Percentiles rank a stretch among this genome's conserved stretches.
Conservation (phyloP, 92 coral and sea anemone genomes). For the Scolanthus callimorphus region DNA sequence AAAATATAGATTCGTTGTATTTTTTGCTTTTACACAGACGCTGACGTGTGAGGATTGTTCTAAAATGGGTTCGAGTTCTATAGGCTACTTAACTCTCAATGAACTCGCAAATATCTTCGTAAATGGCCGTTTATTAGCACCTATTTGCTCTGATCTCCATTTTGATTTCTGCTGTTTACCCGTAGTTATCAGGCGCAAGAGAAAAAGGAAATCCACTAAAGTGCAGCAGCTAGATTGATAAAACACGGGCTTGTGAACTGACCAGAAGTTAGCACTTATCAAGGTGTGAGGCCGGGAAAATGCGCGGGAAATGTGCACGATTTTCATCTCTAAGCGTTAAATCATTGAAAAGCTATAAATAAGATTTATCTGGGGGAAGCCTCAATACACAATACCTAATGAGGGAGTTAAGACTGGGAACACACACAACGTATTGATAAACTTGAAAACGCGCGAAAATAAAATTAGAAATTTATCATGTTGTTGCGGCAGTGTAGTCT, state of each 20-base stretch:
- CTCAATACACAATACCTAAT: too few relatives aligned
- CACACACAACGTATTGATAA: too few relatives aligned
- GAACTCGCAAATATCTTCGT: too few relatives aligned
- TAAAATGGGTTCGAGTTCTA: too few relatives aligned
- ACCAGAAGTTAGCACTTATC: background rate
- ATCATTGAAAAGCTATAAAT: background rate
- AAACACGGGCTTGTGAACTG: background rate
- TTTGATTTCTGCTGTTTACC: background rate
- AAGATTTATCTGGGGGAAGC: background rate
- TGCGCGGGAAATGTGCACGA: background rate
- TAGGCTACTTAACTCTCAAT: too few relatives aligned
- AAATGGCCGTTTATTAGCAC: background rate
- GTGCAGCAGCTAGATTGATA: background rate
- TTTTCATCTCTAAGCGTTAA: background rate
- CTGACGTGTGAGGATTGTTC: too few relatives aligned
- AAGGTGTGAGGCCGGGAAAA: background rate
- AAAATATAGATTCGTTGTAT: too few relatives aligned
- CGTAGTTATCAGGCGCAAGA: background rate
- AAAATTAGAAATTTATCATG: too few relatives aligned
- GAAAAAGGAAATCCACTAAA: background rate
- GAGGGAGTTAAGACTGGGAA: too few relatives aligned
- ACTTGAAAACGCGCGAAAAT: too few relatives aligned
- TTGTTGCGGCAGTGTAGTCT: too few relatives aligned
- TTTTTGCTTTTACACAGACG: too few relatives aligned
- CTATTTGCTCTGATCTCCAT: background rate